Conservation (phyloP, 1,140 invertebrate genomes). For the Anadara kagoshimensis region DNA sequence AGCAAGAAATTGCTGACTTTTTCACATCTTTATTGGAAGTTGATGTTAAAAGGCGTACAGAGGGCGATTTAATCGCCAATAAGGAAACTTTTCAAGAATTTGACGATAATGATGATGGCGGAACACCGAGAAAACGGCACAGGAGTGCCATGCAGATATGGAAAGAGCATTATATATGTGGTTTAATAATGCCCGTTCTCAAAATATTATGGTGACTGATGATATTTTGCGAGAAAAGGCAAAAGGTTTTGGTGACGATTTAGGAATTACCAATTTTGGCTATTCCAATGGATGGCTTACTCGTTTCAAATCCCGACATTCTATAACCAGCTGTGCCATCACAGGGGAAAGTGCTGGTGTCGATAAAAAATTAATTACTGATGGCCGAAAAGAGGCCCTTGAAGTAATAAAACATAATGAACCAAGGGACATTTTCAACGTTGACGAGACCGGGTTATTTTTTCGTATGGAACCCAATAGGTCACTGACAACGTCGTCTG, state of each 20-base stretch:
- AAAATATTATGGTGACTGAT: neutral
- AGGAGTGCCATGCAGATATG: too few species aligned
- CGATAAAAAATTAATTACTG: slow-evolving; percentile 1
- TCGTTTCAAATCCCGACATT: slow-evolving; percentile 14
- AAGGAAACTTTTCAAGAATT: too few species aligned
- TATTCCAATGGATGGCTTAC: slow-evolving; percentile 21
- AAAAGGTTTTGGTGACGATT: slow-evolving; percentile 7
- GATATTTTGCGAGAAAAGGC: slow-evolving; percentile 4
- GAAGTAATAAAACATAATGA: slow-evolving; percentile 10
- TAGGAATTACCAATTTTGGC: slow-evolving; percentile 5
- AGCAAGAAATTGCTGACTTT: too few species aligned
- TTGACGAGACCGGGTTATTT: slow-evolving; percentile 12
- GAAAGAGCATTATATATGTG: too few species aligned
- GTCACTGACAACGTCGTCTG: slow-evolving; percentile 7
- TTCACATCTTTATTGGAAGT: neutral
- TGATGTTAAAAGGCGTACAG: neutral
- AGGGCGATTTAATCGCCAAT: too few species aligned
- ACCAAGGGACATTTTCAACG: slow-evolving; percentile 10
- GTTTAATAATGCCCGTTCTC: too few species aligned
- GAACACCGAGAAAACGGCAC: too few species aligned
- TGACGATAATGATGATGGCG: too few species aligned
- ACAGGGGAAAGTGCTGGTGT: slow-evolving; percentile 17
- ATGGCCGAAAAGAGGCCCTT: neutral
- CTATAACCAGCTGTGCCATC: slow-evolving; percentile 2
- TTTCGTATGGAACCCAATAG: slow-evolving; percentile 13